Base-by-base conservation (phyloP, 2,797 vertebrate species). In the Glossophaga mutica region DNA sequence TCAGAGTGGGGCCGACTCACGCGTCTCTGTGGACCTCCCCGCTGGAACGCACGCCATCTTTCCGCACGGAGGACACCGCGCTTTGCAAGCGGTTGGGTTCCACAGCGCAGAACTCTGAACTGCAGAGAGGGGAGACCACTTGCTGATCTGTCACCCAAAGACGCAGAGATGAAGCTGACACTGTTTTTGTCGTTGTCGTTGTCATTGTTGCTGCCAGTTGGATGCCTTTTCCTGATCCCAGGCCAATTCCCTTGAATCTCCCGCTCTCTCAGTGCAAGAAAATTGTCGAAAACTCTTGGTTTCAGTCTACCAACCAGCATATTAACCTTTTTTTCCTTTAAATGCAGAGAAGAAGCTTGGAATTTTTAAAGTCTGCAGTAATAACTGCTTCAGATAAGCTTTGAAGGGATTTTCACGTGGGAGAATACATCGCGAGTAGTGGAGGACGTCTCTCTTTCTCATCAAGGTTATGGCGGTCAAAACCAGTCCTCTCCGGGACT, bases 1-100 rank as follows among this genome's bases (percentile, higher is more conserved):
- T 59, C 32, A 6, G 39, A 57, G 52, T 7, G 32, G 9, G 0
- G 10, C 11, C 22, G 10, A 50, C 4, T 32, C 16, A 12, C 9
- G 1, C 2, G 0, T 9, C 14, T 91, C 50, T 10, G 34, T 2
- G 2, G 15, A 1, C 1, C 15, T 26, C 21, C 6, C 44, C 34
- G 26, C 74, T 34, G 24, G 24, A 22, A 42, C 3, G 6, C 11
- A 9, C 9, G 1, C 15, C 10, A 22, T 22, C 39, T 32, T 50
- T 19, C 50, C n/a, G 44, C 7, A 0, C 22, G 24, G 67, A 77
- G 42, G 70, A 59, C 7, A 3, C 14, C 32, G 73, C 12, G 12
- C 22, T 15, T 32, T 67, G 34, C 24, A 26, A 81, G 39, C 48
- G 1, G 3, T 73, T 46, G 2, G 26, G 9, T 50, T 37, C 32